Evolutionary conservation across 2,797 vertebrate species (phyloP).

Genomic region (Dallia pectoralis): DNA sequence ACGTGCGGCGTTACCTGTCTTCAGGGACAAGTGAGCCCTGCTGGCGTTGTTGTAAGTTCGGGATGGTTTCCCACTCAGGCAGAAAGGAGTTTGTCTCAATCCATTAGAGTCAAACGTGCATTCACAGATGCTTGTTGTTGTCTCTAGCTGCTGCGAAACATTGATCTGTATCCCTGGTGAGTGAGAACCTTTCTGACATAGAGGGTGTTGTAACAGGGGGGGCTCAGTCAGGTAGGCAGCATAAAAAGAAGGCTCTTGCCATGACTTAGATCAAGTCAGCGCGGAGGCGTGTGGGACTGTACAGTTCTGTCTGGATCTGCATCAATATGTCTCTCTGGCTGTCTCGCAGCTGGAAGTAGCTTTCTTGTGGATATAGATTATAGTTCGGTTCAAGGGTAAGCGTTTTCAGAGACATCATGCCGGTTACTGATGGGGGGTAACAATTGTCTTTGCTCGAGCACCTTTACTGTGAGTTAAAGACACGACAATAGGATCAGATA

Average conservation of each 20-base stretch:
- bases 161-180: constrained; percentile 43
- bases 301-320: neutral
- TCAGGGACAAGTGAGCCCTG: constrained; percentile 16
- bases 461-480: too few relatives aligned
- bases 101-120: constrained; percentile 50
- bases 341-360: neutral
- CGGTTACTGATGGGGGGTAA: neutral
- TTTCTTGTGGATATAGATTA: neutral
- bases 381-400: neutral
- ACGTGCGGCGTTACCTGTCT: constrained; percentile 27
- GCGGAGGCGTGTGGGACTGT: neutral
- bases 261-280: constrained; percentile 15
- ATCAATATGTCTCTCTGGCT: constrained; percentile 1
- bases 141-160: constrained; percentile 38
- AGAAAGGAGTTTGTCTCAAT: constrained; percentile 48
- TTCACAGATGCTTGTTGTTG: constrained; percentile 45
- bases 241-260: constrained; percentile 39
- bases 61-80: constrained; percentile 53
- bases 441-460: too few relatives aligned
- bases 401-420: neutral
- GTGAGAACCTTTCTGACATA: constrained; percentile 32
- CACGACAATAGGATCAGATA: too few relatives aligned
- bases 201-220: constrained; percentile 15
- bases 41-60: constrained; percentile 57
- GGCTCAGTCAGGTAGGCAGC: neutral